Evolutionary conservation across 2,797 vertebrate genomes (phyloP).

Genomic region (Potorous gilbertii): DNA sequence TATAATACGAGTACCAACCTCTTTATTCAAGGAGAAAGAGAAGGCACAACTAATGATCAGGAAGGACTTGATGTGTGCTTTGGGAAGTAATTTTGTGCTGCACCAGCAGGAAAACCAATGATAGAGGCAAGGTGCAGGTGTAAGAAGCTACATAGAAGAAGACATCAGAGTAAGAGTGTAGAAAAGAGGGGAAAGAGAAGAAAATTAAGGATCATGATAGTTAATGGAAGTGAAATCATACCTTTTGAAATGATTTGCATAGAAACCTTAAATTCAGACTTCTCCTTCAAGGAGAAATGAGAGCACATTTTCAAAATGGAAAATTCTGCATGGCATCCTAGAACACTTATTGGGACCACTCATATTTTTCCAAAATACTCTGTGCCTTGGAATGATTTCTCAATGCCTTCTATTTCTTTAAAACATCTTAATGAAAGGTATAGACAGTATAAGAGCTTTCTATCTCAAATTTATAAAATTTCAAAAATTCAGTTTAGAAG

Average conservation of each 20-base stretch:
- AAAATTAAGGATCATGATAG: neutral
- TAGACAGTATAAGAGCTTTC: neutral
- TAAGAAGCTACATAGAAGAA: neutral
- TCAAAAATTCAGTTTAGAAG: neutral
- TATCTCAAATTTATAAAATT: neutral
- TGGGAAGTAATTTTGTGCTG: slow-evolving; percentile 43
- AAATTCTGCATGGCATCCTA: neutral
- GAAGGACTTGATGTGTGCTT: slow-evolving; percentile 17
- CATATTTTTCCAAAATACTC: neutral
- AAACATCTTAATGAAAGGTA: neutral
- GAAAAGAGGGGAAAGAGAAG: neutral
- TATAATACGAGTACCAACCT: slow-evolving; percentile 15
- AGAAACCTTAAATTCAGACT: neutral
- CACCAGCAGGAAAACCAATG: slow-evolving; percentile 31
- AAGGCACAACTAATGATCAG: slow-evolving; percentile 21
- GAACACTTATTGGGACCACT: neutral
- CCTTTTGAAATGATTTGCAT: neutral
- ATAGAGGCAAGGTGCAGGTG: neutral
- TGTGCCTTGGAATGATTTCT: neutral
- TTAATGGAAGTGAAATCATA: neutral
- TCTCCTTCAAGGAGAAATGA: neutral
- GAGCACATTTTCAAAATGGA: neutral
- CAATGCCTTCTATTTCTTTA: neutral
- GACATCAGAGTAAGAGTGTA: neutral
- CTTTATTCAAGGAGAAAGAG: slow-evolving; percentile 44